Percentiles rank a stretch among this genome's conserved stretches.
Conservation (phyloP, 2,113 vertebrate genomes). For the Origma solitaria region DNA sequence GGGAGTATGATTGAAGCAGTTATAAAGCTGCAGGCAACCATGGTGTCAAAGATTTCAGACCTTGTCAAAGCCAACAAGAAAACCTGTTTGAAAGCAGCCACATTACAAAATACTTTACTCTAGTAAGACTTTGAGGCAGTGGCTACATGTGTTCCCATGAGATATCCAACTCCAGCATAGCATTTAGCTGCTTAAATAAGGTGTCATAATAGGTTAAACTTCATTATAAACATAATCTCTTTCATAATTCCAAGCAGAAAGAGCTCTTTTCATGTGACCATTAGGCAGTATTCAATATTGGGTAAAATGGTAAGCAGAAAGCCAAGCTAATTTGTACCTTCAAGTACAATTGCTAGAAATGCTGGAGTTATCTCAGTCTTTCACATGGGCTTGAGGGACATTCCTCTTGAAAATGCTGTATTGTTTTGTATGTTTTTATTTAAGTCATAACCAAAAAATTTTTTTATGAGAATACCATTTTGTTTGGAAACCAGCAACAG, state of each 20-base stretch:
- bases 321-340: neutral
- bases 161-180: neutral
- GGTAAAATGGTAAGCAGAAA: neutral
- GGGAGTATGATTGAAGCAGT: neutral
- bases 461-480: neutral
- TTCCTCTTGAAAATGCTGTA: neutral
- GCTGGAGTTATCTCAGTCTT: neutral
- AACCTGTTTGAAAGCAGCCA: neutral
- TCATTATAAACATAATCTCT: neutral
- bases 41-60: neutral
- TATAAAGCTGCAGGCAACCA: neutral
- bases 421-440: neutral
- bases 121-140: neutral
- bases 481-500: neutral
- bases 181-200: neutral
- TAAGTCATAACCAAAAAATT: neutral
- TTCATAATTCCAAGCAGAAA: neutral
- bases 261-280: neutral
- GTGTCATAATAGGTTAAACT: neutral
- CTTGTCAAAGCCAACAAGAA: neutral
- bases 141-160: accelerated
- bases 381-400: neutral
- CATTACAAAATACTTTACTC: neutral
- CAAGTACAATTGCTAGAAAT: neutral
- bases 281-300: neutral